A percentile compares a stretch with the other conserved stretches of the same genome.
phyloP scores from a whole-genome alignment of 1,140 invertebrate genomes.

The Drosophila virilis region DNA sequence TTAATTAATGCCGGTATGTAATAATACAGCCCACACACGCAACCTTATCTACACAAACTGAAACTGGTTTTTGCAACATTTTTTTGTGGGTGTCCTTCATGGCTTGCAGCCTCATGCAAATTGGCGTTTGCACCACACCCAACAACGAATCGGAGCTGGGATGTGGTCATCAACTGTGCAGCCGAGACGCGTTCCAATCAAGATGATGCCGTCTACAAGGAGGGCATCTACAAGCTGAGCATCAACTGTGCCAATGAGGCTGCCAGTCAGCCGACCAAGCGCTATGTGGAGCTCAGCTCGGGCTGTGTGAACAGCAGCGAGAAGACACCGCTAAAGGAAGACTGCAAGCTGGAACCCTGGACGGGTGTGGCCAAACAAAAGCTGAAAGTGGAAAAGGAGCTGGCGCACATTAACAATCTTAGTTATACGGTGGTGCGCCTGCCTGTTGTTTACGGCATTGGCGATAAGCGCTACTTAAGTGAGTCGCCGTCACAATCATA shows the following conservation, averaged over 20 bases:
- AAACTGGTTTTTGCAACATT: slow-evolving; percentile 62
- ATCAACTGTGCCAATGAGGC: slow-evolving; percentile 92
- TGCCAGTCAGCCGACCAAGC: slow-evolving; percentile 87
- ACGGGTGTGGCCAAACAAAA: slow-evolving; percentile 93
- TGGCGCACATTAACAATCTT: slow-evolving; percentile 87
- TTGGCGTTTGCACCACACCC: slow-evolving; percentile 88
- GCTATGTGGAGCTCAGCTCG: slow-evolving; percentile 93
- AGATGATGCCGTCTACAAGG: slow-evolving; percentile 94
- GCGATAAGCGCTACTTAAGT: slow-evolving; percentile 93
- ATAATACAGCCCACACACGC: slow-evolving; percentile 21
- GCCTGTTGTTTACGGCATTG: slow-evolving; percentile 93
- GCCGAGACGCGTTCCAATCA: slow-evolving; percentile 95
- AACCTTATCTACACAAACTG: slow-evolving; percentile 12
- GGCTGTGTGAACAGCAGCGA: slow-evolving; percentile 92
- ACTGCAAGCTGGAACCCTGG: slow-evolving; percentile 91
- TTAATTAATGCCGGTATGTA: slow-evolving; percentile 93
- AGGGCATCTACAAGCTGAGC: slow-evolving; percentile 94
- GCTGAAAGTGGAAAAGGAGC: slow-evolving; percentile 91
- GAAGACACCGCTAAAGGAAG: slow-evolving; percentile 91
- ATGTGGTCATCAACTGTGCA: slow-evolving; percentile 94
- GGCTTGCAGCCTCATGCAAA: slow-evolving; percentile 89
- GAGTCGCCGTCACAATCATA: slow-evolving; percentile 40
- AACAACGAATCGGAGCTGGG: slow-evolving; percentile 86
- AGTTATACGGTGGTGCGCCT: slow-evolving; percentile 93
- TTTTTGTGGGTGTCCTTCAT: slow-evolving; percentile 31